Percentiles rank a stretch among this genome's conserved stretches.
Evolutionary conservation across 1,140 invertebrate species (phyloP).

Genomic region (Cardiocondyla obscurior): DNA sequence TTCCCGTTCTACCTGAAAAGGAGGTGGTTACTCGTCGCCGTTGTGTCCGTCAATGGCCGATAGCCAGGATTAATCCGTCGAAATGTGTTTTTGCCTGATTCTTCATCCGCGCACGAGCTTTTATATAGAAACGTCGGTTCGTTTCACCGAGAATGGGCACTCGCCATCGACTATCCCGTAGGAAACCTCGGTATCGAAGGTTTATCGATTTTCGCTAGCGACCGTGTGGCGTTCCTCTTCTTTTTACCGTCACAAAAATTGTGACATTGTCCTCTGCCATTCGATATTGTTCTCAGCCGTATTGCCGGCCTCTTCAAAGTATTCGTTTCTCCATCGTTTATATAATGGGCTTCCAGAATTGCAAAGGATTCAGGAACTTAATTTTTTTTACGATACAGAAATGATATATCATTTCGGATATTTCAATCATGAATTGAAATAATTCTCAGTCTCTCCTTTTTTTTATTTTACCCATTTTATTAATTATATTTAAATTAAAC

Average conservation of each 20-base stretch:
- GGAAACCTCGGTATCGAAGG: conserved; percentile 42
- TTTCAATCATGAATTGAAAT: not conserved
- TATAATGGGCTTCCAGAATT: not conserved
- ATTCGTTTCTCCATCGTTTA: conserved; percentile 19
- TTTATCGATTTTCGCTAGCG: conserved; percentile 64
- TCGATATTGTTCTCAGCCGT: not conserved
- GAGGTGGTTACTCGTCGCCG: not conserved
- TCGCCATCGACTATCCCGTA: not conserved
- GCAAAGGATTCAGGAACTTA: not conserved
- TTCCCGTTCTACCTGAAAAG: conserved; percentile 32
- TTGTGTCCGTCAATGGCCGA: not conserved
- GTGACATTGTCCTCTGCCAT: conserved; percentile 57
- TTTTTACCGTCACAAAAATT: conserved; percentile 57
- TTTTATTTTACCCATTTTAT: not conserved
- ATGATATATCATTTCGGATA: not conserved
- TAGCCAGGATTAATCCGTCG: conserved; percentile 59
- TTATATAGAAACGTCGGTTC: conserved; percentile 13
- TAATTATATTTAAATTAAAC: not conserved
- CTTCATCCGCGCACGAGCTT: conserved; percentile 18
- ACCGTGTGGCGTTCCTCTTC: conserved; percentile 16
- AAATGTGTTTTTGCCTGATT: conserved; percentile 57
- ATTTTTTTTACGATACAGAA: not conserved
- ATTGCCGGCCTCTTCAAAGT: conserved; percentile 11
- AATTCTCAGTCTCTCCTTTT: not conserved
- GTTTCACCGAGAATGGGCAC: conserved; percentile 47